phyloP scores from a whole-genome alignment of 1,140 invertebrate genomes.

The Gonatopus flavifemur region DNA sequence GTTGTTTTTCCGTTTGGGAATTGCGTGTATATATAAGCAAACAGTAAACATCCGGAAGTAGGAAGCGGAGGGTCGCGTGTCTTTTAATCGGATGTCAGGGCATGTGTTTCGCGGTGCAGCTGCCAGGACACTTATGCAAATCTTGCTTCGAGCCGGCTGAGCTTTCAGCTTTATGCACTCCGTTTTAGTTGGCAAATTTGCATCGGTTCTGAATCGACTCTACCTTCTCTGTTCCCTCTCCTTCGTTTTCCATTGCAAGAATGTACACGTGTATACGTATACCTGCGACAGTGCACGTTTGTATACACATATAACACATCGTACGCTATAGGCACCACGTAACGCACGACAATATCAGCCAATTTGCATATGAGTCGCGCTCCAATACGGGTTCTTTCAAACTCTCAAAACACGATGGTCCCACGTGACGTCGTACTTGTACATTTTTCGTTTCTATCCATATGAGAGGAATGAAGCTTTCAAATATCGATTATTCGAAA shows the following conservation, averaged over 20 bases:
- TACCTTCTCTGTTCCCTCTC: slow-evolving; percentile 21
- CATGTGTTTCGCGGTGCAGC: slow-evolving; percentile 44
- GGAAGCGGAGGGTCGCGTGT: slow-evolving; percentile 31
- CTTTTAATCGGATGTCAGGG: slow-evolving; percentile 48
- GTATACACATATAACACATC: not conserved
- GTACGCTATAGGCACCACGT: slow-evolving; percentile 24
- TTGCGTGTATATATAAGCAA: no score
- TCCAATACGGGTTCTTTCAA: slow-evolving; percentile 31
- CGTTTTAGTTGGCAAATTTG: slow-evolving; percentile 47
- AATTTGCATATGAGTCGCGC: slow-evolving; percentile 47
- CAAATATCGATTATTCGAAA: no score
- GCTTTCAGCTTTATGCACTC: slow-evolving; percentile 49
- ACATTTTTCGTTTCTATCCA: no score
- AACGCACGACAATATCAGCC: slow-evolving; percentile 46
- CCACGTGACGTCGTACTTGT: no score
- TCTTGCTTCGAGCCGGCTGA: slow-evolving; percentile 45
- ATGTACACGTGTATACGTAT: slow-evolving; percentile 19
- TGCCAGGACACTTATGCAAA: slow-evolving; percentile 56
- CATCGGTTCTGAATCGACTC: slow-evolving; percentile 47
- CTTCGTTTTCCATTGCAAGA: slow-evolving; percentile 4
- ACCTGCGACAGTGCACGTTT: no score
- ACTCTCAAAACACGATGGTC: slow-evolving; percentile 3
- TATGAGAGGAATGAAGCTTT: no score
- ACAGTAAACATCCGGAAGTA: slow-evolving; percentile 35
- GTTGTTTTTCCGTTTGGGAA: no score